These are phyloP conservation scores for Rhagoletis zephyria DNA, from an alignment of 1,140 invertebrate genomes.

Conservation along the genomic window DNA sequence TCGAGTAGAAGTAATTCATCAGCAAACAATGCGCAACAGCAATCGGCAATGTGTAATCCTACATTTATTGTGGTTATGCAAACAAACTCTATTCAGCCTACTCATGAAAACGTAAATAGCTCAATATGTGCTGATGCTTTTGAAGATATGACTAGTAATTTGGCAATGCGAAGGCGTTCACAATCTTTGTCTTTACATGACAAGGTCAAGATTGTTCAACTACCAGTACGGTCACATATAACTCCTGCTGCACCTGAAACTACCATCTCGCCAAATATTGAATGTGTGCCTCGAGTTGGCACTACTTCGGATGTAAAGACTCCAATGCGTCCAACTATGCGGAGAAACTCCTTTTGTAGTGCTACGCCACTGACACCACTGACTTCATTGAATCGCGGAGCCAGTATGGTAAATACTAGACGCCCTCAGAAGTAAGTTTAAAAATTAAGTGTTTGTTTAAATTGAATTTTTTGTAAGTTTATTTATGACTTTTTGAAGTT, in stretches of 20 bases:
- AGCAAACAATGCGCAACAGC: conserved; percentile 3
- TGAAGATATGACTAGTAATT: background rate
- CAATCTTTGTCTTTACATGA: conserved; percentile 57
- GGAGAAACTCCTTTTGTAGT: conserved; percentile 57
- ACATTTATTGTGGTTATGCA: conserved; percentile 58
- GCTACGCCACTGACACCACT: conserved; percentile 53
- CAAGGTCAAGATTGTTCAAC: conserved; percentile 54
- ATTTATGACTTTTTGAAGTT: background rate
- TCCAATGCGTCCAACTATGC: conserved; percentile 41
- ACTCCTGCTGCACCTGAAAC: background rate
- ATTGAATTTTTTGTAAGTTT: conserved; percentile 14
- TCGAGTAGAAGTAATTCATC: background rate
- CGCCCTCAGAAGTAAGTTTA: background rate
- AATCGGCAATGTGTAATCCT: conserved; percentile 46
- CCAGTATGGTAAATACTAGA: background rate
- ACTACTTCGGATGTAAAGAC: conserved; percentile 47
- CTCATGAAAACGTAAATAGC: background rate
- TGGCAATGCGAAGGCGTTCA: conserved; percentile 47
- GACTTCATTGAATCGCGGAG: background rate
- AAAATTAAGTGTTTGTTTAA: background rate
- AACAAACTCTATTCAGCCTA: conserved; percentile 20
- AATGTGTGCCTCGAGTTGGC: background rate
- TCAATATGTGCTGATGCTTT: background rate
- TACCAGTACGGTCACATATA: conserved; percentile 8
- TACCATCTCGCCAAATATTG: background rate